These are phyloP conservation scores for Nephrocerus scutellatus DNA, from an alignment of 2,888 invertebrate species.

Conservation along the genomic window DNA sequence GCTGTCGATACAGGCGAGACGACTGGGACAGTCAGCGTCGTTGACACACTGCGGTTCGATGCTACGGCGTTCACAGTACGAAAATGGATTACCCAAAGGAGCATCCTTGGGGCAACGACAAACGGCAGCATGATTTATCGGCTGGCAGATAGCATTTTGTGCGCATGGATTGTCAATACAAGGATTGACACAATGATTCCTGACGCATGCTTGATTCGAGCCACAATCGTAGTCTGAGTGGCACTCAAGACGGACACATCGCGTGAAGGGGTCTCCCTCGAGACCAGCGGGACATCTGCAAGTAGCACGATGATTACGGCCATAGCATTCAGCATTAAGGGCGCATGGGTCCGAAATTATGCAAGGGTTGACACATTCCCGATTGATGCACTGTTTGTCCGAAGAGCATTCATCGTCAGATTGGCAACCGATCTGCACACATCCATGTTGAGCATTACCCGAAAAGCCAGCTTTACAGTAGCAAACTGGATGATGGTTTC, in stretches of 20 bases:
- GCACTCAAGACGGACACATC: constrained; percentile 73
- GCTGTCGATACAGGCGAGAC: constrained; percentile 71
- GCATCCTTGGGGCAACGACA: constrained; percentile 77
- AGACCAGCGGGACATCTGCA: constrained; percentile 73
- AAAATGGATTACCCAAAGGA: constrained; percentile 72
- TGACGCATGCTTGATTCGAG: constrained; percentile 63
- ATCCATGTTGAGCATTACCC: constrained; percentile 77
- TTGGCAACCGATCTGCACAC: constrained; percentile 73
- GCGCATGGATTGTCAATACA: constrained; percentile 74
- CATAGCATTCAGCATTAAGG: constrained; percentile 76
- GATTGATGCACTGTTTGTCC: constrained; percentile 74
- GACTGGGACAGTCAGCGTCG: constrained; percentile 74
- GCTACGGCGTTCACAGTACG: constrained; percentile 60
- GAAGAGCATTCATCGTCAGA: constrained; percentile 75
- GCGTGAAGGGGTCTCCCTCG: constrained; percentile 71
- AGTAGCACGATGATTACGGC: constrained; percentile 68
- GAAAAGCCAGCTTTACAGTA: constrained; percentile 74
- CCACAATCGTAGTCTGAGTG: constrained; percentile 73
- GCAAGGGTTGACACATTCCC: constrained; percentile 76
- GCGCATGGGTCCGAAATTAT: constrained; percentile 73
- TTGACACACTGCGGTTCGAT: constrained; percentile 62
- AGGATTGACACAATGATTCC: constrained; percentile 70
- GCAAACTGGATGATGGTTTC: constrained; percentile 80
- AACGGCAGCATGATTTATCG: constrained; percentile 70
- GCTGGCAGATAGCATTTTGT: constrained; percentile 72